Percentiles rank a stretch among this genome's conserved stretches.
Evolutionary conservation across 2,888 invertebrate genomes (phyloP).

Genomic region (Leucania comma): DNA sequence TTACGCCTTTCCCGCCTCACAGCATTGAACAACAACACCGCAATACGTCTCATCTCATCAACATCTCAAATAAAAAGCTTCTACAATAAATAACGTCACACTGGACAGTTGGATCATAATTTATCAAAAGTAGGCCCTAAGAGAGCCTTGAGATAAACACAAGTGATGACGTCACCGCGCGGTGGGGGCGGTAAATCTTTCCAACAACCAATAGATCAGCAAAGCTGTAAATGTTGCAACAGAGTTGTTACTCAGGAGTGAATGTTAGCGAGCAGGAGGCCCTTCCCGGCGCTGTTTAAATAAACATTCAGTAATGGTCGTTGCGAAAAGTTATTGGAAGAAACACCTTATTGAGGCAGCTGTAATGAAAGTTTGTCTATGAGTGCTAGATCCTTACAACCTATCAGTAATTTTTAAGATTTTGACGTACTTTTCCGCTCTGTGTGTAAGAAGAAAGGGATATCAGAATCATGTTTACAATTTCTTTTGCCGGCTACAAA

Average conservation of each 20-base stretch:
- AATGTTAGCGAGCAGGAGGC: slow-evolving; percentile 32
- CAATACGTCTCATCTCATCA: slow-evolving; percentile 19
- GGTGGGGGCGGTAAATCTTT: slow-evolving; percentile 58
- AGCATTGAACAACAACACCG: background rate
- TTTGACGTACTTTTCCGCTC: background rate
- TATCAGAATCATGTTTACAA: background rate
- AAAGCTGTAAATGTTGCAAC: slow-evolving; percentile 54
- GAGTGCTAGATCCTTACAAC: too few relatives aligned
- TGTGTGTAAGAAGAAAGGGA: background rate
- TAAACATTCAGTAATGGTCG: slow-evolving; percentile 35
- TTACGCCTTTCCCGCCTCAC: background rate
- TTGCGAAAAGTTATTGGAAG: background rate
- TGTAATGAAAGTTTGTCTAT: background rate
- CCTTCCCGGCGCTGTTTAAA: slow-evolving; percentile 17
- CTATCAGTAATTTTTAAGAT: background rate
- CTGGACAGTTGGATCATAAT: slow-evolving; percentile 55
- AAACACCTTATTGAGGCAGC: background rate
- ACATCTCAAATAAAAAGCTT: slow-evolving; percentile 50
- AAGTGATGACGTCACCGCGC: slow-evolving; percentile 53
- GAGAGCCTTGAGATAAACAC: slow-evolving; percentile 61
- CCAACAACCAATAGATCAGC: slow-evolving; percentile 53
- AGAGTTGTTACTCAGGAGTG: slow-evolving; percentile 25
- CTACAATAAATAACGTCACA: slow-evolving; percentile 50
- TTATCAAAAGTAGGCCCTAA: slow-evolving; percentile 59
- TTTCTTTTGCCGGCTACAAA: background rate